Evolutionary conservation across 2,888 invertebrate species (phyloP), one percentile per base, ranked within the genome.

Genomic region (Autographa pulchrina): DNA sequence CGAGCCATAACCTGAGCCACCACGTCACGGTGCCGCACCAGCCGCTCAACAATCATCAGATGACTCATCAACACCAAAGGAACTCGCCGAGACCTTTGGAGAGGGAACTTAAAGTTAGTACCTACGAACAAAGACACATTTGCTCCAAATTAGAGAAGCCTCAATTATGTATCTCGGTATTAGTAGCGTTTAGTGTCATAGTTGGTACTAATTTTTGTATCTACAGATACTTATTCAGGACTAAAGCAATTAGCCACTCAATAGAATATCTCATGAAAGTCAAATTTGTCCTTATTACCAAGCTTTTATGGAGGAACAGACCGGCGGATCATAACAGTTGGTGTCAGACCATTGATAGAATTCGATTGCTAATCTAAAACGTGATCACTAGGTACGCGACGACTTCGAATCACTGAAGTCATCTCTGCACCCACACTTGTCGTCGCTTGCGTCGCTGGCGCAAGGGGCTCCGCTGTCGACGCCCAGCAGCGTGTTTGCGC

Each of bases 371-470:
- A 65, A 64, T 16, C 2, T 0, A 31, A n/a, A 0, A 6, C 58
- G 54, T 73, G n/a, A 16, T 18, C 69, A 62, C 31, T 89, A 96
- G 96, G 94, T 93, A 56, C 95, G 96, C 61, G 95, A 96, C 82
- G 92, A 96, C 91, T 92, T 96, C 86, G 96, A 96, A 84, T 96
- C 95, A 16, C 91, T 96, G 32, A 96, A 96, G 89, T 94, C 93
- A 62, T 94, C 96, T 11, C 93, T 96, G 32, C 96, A 96, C 82
- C 96, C 96, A 25, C 96, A 96, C 83, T 90, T 97, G 48, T 95
- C 96, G 0, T 95, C 95, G 14, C 86, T 96, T 75, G 96, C 96
- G 1, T 96, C 96, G 0, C 84, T 96, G 38, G 96, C 96, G 5
- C 96, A 96, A 80, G 96, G 96, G 35, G 96, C 92, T 77, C 96